A percentile compares a stretch with the other conserved stretches of the same genome.
These are phyloP conservation scores for Isaurus tuberculatus DNA, from an alignment of 92 coral and sea anemone genomes.

Conservation along the genomic window DNA sequence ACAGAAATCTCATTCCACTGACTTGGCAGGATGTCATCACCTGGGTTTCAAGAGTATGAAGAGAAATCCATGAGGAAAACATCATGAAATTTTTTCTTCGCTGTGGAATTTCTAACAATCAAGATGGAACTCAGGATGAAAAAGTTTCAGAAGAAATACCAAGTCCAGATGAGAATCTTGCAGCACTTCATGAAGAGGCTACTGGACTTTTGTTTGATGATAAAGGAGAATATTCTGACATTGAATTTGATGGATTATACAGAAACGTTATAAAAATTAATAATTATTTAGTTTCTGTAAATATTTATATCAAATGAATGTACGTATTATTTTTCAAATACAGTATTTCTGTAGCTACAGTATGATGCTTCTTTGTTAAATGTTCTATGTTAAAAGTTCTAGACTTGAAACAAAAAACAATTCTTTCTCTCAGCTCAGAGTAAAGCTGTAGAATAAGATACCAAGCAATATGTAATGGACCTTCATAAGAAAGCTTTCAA, in stretches of 20 bases:
- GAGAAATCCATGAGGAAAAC: constrained; percentile 29
- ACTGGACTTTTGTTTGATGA: constrained; percentile 8
- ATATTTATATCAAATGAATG: no score
- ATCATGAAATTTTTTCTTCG: constrained; percentile 7
- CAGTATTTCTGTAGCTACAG: no score
- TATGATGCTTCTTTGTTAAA: no score
- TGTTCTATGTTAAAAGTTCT: no score
- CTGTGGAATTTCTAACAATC: constrained; percentile 25
- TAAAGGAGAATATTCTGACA: constrained; percentile 8
- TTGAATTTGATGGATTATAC: background rate
- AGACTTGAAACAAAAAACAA: no score
- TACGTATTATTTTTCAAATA: no score
- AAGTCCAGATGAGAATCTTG: constrained; percentile 1
- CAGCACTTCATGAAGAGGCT: constrained; percentile 10
- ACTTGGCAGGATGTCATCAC: constrained; percentile 23
- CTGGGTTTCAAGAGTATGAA: constrained; percentile 27
- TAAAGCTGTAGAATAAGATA: no score
- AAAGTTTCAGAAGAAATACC: background rate
- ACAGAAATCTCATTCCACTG: constrained; percentile 26
- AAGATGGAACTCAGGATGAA: constrained; percentile 25
- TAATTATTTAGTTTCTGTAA: background rate
- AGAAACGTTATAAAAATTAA: no score
- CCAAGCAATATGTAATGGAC: no score
- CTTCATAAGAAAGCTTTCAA: no score
- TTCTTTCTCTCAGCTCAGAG: no score